phyloP scores from a whole-genome alignment of 2,797 vertebrate genomes.

The Anguilla marmorata region DNA sequence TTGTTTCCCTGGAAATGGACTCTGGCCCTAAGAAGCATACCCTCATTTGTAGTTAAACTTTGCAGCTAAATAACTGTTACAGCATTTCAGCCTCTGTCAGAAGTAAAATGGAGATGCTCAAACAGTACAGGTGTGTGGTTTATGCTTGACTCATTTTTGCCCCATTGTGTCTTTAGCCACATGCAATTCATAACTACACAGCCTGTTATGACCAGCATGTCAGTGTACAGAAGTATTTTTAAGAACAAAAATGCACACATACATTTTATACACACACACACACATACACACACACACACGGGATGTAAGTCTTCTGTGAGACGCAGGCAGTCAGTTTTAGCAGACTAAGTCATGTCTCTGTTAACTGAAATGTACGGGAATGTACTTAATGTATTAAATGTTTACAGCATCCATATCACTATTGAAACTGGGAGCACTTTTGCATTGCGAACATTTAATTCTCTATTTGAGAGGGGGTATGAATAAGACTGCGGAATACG shows the following conservation, averaged over 20 bases:
- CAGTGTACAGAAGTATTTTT: background rate
- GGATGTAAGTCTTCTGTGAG: background rate
- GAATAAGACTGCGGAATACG: background rate
- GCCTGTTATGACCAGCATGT: background rate
- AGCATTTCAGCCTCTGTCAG: background rate
- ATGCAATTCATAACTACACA: background rate
- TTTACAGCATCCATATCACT: background rate
- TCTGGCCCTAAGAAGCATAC: background rate
- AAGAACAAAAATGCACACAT: background rate
- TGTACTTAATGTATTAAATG: background rate
- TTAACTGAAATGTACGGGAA: background rate
- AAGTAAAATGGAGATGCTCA: slow-evolving; percentile 11
- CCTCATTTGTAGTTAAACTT: background rate
- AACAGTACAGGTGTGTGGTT: background rate
- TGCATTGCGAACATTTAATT: background rate
- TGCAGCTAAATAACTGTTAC: background rate
- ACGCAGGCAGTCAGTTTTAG: background rate
- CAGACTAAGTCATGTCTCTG: background rate
- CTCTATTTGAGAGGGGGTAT: background rate
- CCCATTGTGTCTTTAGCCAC: background rate
- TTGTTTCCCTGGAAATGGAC: slow-evolving; percentile 7
- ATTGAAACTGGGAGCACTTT: background rate
- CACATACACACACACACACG: background rate
- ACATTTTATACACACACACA: background rate
- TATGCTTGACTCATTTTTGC: background rate